Evolutionary conservation across 2,797 vertebrate species (phyloP), one percentile per base, ranked within the genome.

Genomic region (Falco rusticolus): DNA sequence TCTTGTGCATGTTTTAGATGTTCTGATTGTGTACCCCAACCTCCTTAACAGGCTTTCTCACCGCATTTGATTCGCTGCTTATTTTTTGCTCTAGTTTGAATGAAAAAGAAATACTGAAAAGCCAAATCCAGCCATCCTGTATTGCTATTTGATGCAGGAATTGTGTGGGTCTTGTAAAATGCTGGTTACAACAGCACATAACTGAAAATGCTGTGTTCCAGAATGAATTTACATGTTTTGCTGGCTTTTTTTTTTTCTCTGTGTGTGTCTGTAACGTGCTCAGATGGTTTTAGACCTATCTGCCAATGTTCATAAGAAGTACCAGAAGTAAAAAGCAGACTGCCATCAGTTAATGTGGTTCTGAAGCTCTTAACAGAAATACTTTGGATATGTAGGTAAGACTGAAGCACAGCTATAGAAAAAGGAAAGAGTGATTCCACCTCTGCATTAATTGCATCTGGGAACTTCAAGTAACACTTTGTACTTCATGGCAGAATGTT

Each of bases 401-500:
- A 51, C 28, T 45, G 64, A 64, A 69, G 43, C 41, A 63, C 34
- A 70, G 77, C 61, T 87, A n/a, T 63, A 59, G 89, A 86, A 75
- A 75, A 87, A 85, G 41, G 59, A 60, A 84, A 80, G 92, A 96
- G 90, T 51, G 93, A 65, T 89, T 84, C 90, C 79, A 95, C 95
- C 92, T 94, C 92, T 96, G 81, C 85, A 61, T 89, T 94, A 84
- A 94, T 87, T 96, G 85, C 72, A 91, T 87, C 68, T 93, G 87
- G 51, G 95, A 96, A 54, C 56, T 91, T 89, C 31, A 91, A 93
- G 84, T 92, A 90, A 93, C 74, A 24, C 60, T 89, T 93, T 89
- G 93, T 96, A 85, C 91, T 91, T 96, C 57, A 48, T 34, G 77
- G 87, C 89, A 95, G 79, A 96, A 76, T 90, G 92, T 94, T 95